Percentiles rank a stretch among this genome's conserved stretches.
Conservation (phyloP, 2,888 invertebrate genomes). For the Amphipyra tragopoginis region DNA sequence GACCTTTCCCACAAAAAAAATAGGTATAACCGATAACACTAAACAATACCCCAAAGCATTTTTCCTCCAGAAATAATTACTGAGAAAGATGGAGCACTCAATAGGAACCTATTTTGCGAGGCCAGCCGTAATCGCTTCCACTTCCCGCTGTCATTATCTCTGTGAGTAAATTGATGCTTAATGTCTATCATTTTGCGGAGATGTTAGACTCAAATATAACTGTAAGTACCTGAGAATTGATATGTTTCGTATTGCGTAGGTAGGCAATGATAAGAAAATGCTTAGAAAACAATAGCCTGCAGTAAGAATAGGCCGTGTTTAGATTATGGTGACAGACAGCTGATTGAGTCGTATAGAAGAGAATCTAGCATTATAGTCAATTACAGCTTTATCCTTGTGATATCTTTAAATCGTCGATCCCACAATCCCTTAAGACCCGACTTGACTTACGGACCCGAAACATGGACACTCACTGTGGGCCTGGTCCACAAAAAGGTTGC, state of each 20-base stretch:
- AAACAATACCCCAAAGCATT: slow-evolving; percentile 38
- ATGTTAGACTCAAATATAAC: slow-evolving; percentile 33
- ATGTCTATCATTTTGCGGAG: slow-evolving; percentile 56
- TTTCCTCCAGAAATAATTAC: slow-evolving; percentile 56
- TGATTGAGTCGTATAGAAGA: too few relatives aligned
- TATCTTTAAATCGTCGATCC: too few relatives aligned
- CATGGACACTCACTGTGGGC: too few relatives aligned
- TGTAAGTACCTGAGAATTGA: slow-evolving; percentile 24
- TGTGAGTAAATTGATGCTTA: slow-evolving; percentile 59
- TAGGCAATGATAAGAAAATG: neutral
- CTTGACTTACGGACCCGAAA: too few relatives aligned
- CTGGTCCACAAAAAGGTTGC: too few relatives aligned
- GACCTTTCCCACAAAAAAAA: neutral
- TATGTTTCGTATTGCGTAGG: too few relatives aligned
- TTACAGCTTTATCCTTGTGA: too few relatives aligned
- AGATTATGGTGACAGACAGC: too few relatives aligned
- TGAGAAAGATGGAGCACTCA: slow-evolving; percentile 51
- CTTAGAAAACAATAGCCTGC: too few relatives aligned
- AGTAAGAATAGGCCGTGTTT: too few relatives aligned
- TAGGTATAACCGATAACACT: slow-evolving; percentile 34
- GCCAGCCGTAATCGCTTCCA: slow-evolving; percentile 57
- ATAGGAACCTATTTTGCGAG: slow-evolving; percentile 48
- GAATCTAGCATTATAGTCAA: too few relatives aligned
- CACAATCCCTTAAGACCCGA: too few relatives aligned
- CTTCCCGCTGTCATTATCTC: slow-evolving; percentile 59